A percentile compares a stretch with the other conserved stretches of the same genome.
Conservation (phyloP, 1,140 invertebrate genomes). For the Macrosteles quadrilineatus region DNA sequence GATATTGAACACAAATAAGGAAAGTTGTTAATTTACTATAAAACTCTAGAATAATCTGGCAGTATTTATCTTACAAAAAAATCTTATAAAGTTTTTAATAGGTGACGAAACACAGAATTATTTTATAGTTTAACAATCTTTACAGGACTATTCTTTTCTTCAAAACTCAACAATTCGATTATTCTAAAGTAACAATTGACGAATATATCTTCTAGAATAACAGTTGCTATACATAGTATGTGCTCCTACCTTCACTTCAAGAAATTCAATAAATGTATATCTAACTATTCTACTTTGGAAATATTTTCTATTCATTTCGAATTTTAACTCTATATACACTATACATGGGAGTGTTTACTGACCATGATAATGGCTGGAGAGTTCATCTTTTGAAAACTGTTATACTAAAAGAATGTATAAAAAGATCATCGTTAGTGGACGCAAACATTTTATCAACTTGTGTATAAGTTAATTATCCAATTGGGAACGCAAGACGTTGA, state of each 20-base stretch:
- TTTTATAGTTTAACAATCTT: slow-evolving; percentile 15
- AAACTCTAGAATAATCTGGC: neutral
- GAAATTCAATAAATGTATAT: slow-evolving; percentile 7
- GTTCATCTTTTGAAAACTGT: too few relatives aligned
- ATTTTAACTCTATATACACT: slow-evolving; percentile 20
- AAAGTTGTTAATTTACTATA: neutral
- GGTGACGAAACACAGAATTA: neutral
- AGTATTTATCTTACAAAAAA: slow-evolving; percentile 2
- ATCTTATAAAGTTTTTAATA: neutral
- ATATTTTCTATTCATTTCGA: slow-evolving; percentile 26
- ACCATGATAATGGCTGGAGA: too few relatives aligned
- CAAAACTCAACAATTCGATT: slow-evolving; percentile 24
- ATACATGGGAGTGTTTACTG: neutral
- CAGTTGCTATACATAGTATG: slow-evolving; percentile 20
- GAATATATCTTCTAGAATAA: slow-evolving; percentile 19
- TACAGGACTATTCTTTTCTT: slow-evolving; percentile 19
- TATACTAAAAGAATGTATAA: too few relatives aligned
- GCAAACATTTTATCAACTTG: too few relatives aligned
- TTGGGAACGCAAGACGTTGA: too few relatives aligned
- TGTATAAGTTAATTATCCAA: too few relatives aligned
- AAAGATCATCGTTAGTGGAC: too few relatives aligned
- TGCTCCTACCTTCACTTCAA: slow-evolving; percentile 15
- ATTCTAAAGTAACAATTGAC: slow-evolving; percentile 27
- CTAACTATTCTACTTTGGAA: slow-evolving; percentile 14
- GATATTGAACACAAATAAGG: neutral